phyloP scores from a whole-genome alignment of 2,888 invertebrate genomes.

The Orthosia incerta region DNA sequence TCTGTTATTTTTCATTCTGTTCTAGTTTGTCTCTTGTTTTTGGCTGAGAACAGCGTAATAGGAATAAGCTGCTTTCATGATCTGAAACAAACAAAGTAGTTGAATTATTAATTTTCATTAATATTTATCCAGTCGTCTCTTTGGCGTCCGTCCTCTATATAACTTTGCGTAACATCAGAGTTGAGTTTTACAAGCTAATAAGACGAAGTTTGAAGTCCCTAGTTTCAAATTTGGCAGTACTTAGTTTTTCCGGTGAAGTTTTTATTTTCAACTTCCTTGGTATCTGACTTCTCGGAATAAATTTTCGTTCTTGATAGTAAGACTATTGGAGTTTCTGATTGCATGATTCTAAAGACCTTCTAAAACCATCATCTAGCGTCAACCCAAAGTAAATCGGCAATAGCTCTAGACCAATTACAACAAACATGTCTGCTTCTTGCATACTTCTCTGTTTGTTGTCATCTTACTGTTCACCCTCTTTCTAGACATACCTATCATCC shows the following conservation, averaged over 20 bases:
- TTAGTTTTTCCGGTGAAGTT: slow-evolving; percentile 6
- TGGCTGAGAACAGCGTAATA: slow-evolving; percentile 67
- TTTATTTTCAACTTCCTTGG: slow-evolving; percentile 9
- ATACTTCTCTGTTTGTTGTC: too few relatives aligned
- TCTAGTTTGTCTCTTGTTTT: slow-evolving; percentile 35
- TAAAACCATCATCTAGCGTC: slow-evolving; percentile 1
- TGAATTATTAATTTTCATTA: slow-evolving; percentile 30
- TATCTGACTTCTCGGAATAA: neutral
- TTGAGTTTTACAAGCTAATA: slow-evolving; percentile 32
- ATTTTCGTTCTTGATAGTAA: neutral
- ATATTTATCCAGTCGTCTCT: slow-evolving; percentile 21
- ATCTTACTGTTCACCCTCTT: too few relatives aligned
- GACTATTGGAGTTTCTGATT: neutral
- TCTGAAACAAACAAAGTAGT: slow-evolving; percentile 77
- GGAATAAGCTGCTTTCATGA: slow-evolving; percentile 75
- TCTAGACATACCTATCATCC: too few relatives aligned
- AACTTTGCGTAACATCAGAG: slow-evolving; percentile 26
- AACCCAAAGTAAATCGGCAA: too few relatives aligned
- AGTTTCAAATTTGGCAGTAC: slow-evolving; percentile 27
- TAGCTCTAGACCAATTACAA: too few relatives aligned
- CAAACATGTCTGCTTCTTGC: too few relatives aligned
- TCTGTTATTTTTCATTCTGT: slow-evolving; percentile 17
- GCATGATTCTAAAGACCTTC: neutral
- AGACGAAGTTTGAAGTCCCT: slow-evolving; percentile 13
- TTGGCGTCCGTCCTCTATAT: slow-evolving; percentile 10